Base-by-base conservation (phyloP, 2,797 vertebrate species). In the Sebastes diploproa region DNA sequence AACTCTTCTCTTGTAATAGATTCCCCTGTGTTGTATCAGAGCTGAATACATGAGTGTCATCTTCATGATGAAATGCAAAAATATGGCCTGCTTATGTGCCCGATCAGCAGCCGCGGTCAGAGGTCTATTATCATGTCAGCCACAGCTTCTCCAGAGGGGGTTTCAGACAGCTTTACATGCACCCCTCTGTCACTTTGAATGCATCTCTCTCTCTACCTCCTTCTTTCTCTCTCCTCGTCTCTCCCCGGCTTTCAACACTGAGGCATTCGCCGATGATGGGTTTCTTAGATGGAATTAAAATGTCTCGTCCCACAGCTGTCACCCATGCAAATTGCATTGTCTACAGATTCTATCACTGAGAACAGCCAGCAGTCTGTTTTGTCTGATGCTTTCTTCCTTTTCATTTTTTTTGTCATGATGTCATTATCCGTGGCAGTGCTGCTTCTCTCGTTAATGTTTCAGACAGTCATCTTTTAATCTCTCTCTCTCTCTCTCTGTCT, bases 241-340 rank as follows among this genome's bases (percentile, higher is more conserved):
- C 82, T 75, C 69, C 59, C 8, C 6, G 72, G 77, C 67, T 38
- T 73, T 66, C 58, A 0, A 70, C 52, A 12, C 85, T 34, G 42
- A 78, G 79, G 69, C 82, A 30, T 61, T 77, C 3, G 36, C 42
- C 55, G 80, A 86, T 91, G 87, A 90, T 92, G 89, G 62, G 64
- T 86, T 91, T 86, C 79, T 92, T 86, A 87, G 84, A 85, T 87
- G 87, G 89, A 94, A 94, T 92, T 92, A 90, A 91, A 91, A 81
- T 81, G 85, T 88, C 87, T 87, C 77, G 66, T 85, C 90, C 85
- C 84, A 75, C 90, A 91, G 88, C 89, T 94, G 92, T 92, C 91
- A 92, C n/a, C 88, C 86, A 90, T 94, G 90, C 89, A 94, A 92
- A 94, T 94, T 86, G 82, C 84, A 85, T 88, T 91, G 91, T 93